Evolutionary conservation across 2,113 vertebrate genomes (phyloP).

Genomic region (Trematocara variabile): DNA sequence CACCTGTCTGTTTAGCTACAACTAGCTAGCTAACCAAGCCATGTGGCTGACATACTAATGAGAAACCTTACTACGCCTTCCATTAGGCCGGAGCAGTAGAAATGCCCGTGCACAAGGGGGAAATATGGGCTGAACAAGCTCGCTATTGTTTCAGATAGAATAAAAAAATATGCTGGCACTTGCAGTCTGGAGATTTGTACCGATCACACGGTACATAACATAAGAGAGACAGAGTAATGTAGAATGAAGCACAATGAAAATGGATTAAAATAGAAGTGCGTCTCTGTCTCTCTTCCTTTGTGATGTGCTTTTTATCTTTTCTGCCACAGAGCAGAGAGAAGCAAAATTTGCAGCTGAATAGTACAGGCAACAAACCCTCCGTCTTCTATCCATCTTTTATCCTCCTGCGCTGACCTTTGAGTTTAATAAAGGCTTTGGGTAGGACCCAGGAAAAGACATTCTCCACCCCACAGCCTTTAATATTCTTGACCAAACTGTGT

Average conservation of each 20-base stretch:
- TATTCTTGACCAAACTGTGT: background rate
- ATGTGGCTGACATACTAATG: conserved; percentile 60
- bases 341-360: conserved; percentile 39
- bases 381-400: conserved; percentile 33
- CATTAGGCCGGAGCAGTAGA: conserved; percentile 22
- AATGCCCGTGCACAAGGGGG: background rate
- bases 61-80: conserved; percentile 34
- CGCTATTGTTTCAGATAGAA: conserved; percentile 26
- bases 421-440: conserved; percentile 37
- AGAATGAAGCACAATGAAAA: conserved; percentile 28
- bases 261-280: conserved; percentile 25
- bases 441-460: background rate
- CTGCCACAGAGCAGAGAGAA: conserved; percentile 4
- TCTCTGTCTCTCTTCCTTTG: conserved; percentile 27
- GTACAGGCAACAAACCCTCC: conserved; percentile 19
- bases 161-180: conserved; percentile 15
- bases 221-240: conserved; percentile 7
- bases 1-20: conserved; percentile 45
- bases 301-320: conserved; percentile 1
- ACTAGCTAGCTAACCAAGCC: conserved; percentile 20
- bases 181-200: conserved; percentile 22
- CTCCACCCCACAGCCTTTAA: conserved; percentile 14
- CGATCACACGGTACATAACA: conserved; percentile 5
- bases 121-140: conserved; percentile 8
- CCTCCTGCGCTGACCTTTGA: conserved; percentile 42